Evolutionary conservation across 1,140 invertebrate species (phyloP), one percentile per base, ranked within the genome.

Genomic region (Trichogramma pretiosum): DNA sequence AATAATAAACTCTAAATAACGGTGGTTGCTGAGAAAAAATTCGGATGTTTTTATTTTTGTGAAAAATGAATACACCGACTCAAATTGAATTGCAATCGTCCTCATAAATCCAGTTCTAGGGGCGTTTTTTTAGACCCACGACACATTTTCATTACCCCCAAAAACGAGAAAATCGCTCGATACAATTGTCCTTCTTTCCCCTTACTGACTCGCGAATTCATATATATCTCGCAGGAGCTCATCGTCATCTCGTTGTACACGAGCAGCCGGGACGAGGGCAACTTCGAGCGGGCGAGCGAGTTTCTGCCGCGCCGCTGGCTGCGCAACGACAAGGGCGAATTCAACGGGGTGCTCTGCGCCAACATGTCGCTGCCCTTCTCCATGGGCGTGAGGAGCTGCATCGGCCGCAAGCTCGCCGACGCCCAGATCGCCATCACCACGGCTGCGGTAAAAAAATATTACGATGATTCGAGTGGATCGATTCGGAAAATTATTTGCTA

Each of bases 291-390:
- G 23, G 81, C 90, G 1, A 58, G 81, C 37, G 55, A 76, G 47
- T 90, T 93, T 61, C 53, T 72, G 28, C 89, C 91, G 0, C 80
- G 84, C 56, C 73, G 91, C 22, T 94, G 91, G 91, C 62, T 74
- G 8, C 74, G 77, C 51, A 68, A 67, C 50, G 56, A 74, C 32
- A 56, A 65, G 33, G 76, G 72, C 50, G 66, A 60, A 38, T 68
- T 71, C 21, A 50, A 63, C 19, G 68, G 59, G 3, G 73, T 76
- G 2, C 64, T 68, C 44, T 70, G 79, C 50, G 68, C 81, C 2
- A 77, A 82, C 58, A 87, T 84, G n/a, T 81, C 77, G 42, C 56
- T 93, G 23, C 89, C 89, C 1, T 93, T 91, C 68, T 87, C 85
- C 5, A 74, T 89, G 43, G 89, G 89, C 2, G 74, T 78, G 5